phyloP scores from a whole-genome alignment of 2,113 vertebrate species.

The Ptilorrhoa leucosticta region DNA sequence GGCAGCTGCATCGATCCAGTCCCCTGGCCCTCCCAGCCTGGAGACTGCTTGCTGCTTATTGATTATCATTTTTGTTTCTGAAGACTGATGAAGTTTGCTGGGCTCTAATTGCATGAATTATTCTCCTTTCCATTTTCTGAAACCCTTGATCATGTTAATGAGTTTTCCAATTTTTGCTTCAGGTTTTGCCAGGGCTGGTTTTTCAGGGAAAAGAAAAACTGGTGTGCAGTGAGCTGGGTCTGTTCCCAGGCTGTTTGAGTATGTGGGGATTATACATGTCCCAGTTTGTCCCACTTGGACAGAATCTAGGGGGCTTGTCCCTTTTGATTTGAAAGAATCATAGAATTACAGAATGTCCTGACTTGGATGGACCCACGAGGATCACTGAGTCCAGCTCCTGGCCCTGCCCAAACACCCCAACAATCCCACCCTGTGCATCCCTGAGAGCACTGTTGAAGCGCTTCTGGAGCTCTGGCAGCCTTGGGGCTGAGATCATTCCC shows the following conservation, averaged over 20 bases:
- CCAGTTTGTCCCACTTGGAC: neutral
- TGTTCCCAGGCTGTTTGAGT: neutral
- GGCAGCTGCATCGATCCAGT: neutral
- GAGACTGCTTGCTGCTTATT: neutral
- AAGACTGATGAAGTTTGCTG: neutral
- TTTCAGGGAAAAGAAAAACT: neutral
- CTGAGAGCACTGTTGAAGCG: fast-evolving
- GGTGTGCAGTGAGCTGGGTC: neutral
- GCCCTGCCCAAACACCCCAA: neutral
- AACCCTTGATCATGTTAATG: neutral
- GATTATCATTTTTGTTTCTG: neutral
- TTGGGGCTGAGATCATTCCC: fast-evolving
- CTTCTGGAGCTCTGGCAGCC: neutral
- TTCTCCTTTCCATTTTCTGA: neutral
- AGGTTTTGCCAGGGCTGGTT: neutral
- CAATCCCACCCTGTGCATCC: neutral
- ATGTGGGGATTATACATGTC: neutral
- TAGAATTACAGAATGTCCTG: neutral
- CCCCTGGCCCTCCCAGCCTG: neutral
- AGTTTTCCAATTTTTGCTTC: neutral
- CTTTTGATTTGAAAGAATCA: neutral
- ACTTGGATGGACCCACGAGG: neutral
- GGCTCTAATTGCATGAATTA: neutral
- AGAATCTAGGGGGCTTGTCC: neutral
- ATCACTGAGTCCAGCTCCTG: neutral